Percentiles rank a stretch among this genome's conserved stretches.
phyloP scores from a whole-genome alignment of 2,888 invertebrate genomes.

The Odontomyia ornata region DNA sequence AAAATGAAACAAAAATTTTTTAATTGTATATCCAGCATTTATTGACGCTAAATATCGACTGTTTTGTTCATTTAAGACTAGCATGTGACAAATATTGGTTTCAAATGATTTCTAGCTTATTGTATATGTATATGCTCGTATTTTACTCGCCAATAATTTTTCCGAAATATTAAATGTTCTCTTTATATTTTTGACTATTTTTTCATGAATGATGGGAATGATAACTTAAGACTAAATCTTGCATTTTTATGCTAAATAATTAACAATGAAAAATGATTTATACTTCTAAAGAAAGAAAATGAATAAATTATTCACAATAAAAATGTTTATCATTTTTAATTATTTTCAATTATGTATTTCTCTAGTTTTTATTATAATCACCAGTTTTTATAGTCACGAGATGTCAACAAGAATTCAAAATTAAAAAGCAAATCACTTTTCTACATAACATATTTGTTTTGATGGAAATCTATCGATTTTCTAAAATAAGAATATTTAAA shows the following conservation, averaged over 20 bases:
- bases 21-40: slow-evolving; percentile 27
- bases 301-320: slow-evolving; percentile 44
- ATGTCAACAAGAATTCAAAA: slow-evolving; percentile 20
- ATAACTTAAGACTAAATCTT: slow-evolving; percentile 37
- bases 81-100: slow-evolving; percentile 46
- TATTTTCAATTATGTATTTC: background rate
- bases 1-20: background rate
- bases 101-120: background rate
- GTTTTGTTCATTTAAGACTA: slow-evolving; percentile 46
- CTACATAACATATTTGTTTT: background rate
- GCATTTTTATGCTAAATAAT: slow-evolving; percentile 13
- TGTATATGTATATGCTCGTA: background rate
- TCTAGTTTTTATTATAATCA: background rate
- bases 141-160: background rate
- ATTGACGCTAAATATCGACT: slow-evolving; percentile 31
- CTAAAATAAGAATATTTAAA: background rate
- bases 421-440: background rate
- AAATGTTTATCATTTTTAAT: background rate
- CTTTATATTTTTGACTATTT: background rate
- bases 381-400: slow-evolving; percentile 6
- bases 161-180: background rate
- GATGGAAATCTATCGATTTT: background rate
- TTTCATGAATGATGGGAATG: slow-evolving; percentile 41
- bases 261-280: slow-evolving; percentile 33
- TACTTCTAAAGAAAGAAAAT: slow-evolving; percentile 16